phyloP scores from a whole-genome alignment of 2,888 invertebrate genomes.

The Cylloceria caligata region DNA sequence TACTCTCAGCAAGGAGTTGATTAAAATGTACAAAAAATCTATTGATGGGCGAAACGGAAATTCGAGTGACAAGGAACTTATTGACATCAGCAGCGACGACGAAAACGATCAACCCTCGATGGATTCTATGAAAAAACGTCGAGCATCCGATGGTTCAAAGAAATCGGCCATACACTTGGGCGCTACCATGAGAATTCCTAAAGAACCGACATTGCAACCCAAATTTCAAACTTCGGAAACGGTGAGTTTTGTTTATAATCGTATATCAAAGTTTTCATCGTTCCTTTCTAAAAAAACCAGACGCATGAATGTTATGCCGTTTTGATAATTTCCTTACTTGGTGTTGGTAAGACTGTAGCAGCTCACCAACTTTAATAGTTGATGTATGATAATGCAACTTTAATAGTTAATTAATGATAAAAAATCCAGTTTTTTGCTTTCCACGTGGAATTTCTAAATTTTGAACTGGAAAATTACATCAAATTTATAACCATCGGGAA shows the following conservation, averaged over 20 bases:
- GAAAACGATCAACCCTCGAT: conserved; percentile 74
- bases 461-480: no score
- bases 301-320: no score
- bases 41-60: conserved; percentile 80
- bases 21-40: conserved; percentile 85
- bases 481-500: no score
- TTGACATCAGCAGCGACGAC: conserved; percentile 93
- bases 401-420: no score
- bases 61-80: conserved; percentile 89
- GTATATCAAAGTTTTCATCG: conserved; percentile 7
- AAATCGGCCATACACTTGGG: conserved; percentile 36
- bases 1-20: conserved; percentile 83
- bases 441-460: no score
- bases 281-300: no score
- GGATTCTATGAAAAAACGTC: conserved; percentile 54
- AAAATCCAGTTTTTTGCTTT: no score
- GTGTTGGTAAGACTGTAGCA: no score
- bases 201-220: conserved; percentile 3
- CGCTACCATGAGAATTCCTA: conserved; percentile 9
- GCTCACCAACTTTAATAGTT: no score
- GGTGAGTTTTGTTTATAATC: conserved; percentile 30
- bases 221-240: conserved; percentile 28
- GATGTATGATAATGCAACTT: no score
- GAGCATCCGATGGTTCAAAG: conserved; percentile 26
- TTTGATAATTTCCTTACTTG: no score